phyloP scores from a whole-genome alignment of 1,140 invertebrate species.

The Melipona quadrifasciata region DNA sequence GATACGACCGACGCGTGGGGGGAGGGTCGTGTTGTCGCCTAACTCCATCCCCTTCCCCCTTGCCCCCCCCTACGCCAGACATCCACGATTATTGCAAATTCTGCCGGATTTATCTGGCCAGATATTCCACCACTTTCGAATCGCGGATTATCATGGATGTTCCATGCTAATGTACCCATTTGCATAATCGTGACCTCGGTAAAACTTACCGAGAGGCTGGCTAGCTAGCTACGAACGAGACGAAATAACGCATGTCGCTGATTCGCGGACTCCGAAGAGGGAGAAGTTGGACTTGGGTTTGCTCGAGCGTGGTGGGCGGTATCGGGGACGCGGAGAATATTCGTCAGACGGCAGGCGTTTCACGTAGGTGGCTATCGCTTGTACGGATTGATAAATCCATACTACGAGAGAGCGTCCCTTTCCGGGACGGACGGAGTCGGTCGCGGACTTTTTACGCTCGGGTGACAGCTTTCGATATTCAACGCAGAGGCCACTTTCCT shows the following conservation, averaged over 20 bases:
- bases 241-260: not conserved
- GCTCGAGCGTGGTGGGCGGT: not conserved
- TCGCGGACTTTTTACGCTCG: not conserved
- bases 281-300: not conserved
- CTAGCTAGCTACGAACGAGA: not conserved
- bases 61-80: not conserved
- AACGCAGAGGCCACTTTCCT: not conserved
- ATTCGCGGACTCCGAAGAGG: not conserved
- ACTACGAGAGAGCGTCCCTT: conserved; percentile 10
- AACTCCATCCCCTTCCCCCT: not conserved
- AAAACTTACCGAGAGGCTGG: not conserved
- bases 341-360: not conserved
- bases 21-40: not conserved
- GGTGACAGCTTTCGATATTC: conserved; percentile 33
- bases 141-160: not conserved
- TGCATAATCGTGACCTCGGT: not conserved
- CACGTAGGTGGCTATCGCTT: conserved; percentile 31
- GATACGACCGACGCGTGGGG: not conserved
- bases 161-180: not conserved
- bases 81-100: conserved; percentile 42
- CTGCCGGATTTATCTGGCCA: conserved; percentile 30
- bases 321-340: not conserved
- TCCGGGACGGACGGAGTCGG: not conserved
- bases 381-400: conserved; percentile 54
- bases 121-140: not conserved